Conservation (phyloP, 2,797 vertebrate genomes). For the Coracias cyanogaster region DNA sequence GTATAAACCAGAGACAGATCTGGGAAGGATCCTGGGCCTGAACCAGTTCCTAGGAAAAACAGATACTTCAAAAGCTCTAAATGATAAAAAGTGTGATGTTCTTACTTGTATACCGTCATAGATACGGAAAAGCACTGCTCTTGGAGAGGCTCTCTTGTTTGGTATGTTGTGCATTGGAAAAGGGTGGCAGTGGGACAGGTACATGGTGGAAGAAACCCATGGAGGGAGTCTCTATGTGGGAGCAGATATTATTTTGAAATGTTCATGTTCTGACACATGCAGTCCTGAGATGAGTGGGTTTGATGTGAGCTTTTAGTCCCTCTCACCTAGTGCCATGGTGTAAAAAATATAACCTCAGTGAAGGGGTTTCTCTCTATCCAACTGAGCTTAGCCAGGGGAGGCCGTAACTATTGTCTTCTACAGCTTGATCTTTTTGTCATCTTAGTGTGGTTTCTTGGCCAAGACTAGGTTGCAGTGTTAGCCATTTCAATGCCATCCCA, state of each 20-base stretch:
- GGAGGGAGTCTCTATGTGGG: background rate
- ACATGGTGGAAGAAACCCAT: background rate
- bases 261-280: fast-evolving
- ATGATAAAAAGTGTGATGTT: background rate
- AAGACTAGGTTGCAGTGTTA: background rate
- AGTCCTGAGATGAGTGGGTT: background rate
- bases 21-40: background rate
- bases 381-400: background rate
- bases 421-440: background rate
- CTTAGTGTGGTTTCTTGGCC: background rate
- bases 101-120: background rate
- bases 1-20: background rate
- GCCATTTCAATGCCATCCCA: background rate
- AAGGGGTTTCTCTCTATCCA: background rate
- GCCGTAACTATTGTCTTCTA: background rate
- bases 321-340: fast-evolving
- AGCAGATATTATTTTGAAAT: fast-evolving
- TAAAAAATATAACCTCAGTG: fast-evolving
- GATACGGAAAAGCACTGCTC: background rate
- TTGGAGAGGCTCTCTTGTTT: fast-evolving
- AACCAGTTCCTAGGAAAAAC: background rate
- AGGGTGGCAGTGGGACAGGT: background rate
- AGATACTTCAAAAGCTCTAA: background rate
- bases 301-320: background rate
- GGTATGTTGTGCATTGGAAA: fast-evolving